Conservation (phyloP, 2,888 invertebrate species). For the Crocallis elinguaria region DNA sequence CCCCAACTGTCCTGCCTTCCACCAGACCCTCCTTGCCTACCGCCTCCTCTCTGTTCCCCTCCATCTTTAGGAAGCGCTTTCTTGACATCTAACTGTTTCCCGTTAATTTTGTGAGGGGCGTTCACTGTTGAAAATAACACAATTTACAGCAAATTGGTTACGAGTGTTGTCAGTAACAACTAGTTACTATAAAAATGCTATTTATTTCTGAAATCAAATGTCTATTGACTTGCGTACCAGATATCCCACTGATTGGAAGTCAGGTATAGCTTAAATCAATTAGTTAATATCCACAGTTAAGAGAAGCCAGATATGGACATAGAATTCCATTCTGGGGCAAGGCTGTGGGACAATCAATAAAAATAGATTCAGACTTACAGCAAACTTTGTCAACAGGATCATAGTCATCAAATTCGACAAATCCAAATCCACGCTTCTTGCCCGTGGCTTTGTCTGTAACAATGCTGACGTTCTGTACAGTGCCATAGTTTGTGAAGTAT, state of each 20-base stretch:
- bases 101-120: slow-evolving; percentile 93
- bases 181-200: background rate
- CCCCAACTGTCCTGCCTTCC: slow-evolving; percentile 72
- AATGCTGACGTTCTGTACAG: slow-evolving; percentile 93
- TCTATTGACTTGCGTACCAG: slow-evolving; percentile 80
- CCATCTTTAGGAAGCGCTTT: slow-evolving; percentile 95
- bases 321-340: slow-evolving; percentile 79
- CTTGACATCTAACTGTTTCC: slow-evolving; percentile 95
- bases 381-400: slow-evolving; percentile 99
- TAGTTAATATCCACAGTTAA: slow-evolving; percentile 78
- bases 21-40: slow-evolving; percentile 77
- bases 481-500: slow-evolving; percentile 93
- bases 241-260: slow-evolving; percentile 57
- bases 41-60: slow-evolving; percentile 83
- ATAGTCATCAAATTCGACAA: slow-evolving; percentile 98
- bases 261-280: slow-evolving; percentile 81
- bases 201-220: slow-evolving; percentile 45
- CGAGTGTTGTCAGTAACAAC: no score
- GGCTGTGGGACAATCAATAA: slow-evolving; percentile 59
- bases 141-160: background rate
- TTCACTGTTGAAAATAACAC: slow-evolving; percentile 83
- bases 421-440: slow-evolving; percentile 97
- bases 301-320: slow-evolving; percentile 80
- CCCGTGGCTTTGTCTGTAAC: slow-evolving; percentile 97
- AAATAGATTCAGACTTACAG: slow-evolving; percentile 86